Conservation (phyloP, 2,113 vertebrate genomes). For the Taxidea taxus region DNA sequence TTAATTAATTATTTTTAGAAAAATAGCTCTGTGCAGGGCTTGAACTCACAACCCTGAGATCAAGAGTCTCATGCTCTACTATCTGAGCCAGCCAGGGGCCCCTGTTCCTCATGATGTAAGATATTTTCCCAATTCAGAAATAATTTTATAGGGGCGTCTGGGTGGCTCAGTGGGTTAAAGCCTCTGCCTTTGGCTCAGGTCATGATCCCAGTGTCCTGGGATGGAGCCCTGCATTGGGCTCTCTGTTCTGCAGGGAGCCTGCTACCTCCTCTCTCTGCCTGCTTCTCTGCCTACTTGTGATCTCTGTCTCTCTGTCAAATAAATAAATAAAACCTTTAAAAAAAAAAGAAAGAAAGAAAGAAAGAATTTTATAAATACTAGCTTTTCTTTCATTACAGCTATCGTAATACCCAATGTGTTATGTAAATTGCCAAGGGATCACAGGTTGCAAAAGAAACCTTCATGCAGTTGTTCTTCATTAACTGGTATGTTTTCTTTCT, state of each 20-base stretch:
- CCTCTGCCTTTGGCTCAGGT: too few relatives aligned
- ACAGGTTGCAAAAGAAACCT: conserved; percentile 17
- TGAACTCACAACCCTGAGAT: not conserved
- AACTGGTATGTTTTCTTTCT: conserved; percentile 27
- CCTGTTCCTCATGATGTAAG: not conserved
- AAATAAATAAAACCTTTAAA: too few relatives aligned
- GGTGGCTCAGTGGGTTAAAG: too few relatives aligned
- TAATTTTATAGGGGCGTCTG: conserved; percentile 13
- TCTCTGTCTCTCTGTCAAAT: too few relatives aligned
- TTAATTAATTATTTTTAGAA: not conserved
- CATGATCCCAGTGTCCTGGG: too few relatives aligned
- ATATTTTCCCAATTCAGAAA: conserved; percentile 7
- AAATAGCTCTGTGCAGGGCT: not conserved
- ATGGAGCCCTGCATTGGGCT: too few relatives aligned
- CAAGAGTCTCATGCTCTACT: not conserved
- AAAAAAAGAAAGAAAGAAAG: too few relatives aligned
- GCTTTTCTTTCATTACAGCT: conserved; percentile 3
- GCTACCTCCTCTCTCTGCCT: too few relatives aligned
- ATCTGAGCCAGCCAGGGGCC: not conserved
- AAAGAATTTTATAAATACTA: conserved; percentile 2
- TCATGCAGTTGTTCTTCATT: conserved; percentile 53
- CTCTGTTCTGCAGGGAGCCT: too few relatives aligned
- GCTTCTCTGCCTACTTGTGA: too few relatives aligned
- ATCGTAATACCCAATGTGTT: not conserved
- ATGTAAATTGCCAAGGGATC: conserved; percentile 11